phyloP scores from a whole-genome alignment of 2,888 invertebrate genomes.

The Gymnosoma rotundatum region DNA sequence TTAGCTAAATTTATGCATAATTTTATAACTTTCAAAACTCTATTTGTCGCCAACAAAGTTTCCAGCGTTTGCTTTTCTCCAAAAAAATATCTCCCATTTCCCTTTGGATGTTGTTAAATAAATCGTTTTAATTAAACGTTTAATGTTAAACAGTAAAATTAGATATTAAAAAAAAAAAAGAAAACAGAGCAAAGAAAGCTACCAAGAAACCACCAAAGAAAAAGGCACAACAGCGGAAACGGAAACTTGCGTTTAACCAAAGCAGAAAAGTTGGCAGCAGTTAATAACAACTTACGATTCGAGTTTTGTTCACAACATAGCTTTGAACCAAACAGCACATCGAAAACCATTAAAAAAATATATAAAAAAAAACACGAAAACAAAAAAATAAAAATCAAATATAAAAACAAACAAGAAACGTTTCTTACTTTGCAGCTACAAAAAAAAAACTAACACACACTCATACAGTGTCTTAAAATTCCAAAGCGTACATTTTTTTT shows the following conservation, averaged over 20 bases:
- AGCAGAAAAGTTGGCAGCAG: constrained; percentile 64
- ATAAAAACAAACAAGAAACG: constrained; percentile 10
- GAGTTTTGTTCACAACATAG: constrained; percentile 36
- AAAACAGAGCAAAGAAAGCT: background rate
- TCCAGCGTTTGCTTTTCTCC: background rate
- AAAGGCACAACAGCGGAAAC: constrained; percentile 65
- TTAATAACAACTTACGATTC: constrained; percentile 56
- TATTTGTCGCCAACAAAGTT: background rate
- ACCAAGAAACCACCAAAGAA: constrained; percentile 24
- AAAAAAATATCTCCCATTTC: constrained; percentile 4
- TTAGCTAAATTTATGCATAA: background rate
- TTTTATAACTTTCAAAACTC: no score
- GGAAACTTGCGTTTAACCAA: constrained; percentile 69
- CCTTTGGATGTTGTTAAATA: constrained; percentile 43
- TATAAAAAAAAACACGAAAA: background rate
- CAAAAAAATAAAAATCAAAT: constrained; percentile 10
- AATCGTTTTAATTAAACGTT: constrained; percentile 61
- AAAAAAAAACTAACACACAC: no score
- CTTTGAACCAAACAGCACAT: background rate
- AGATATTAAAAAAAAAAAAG: constrained; percentile 21
- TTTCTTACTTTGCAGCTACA: background rate
- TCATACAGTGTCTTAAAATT: background rate
- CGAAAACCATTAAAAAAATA: background rate
- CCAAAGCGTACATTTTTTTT: background rate
- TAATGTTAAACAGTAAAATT: constrained; percentile 40